These are phyloP conservation scores for Myotis davidii DNA, from an alignment of 2,113 vertebrate species.

Conservation along the genomic window DNA sequence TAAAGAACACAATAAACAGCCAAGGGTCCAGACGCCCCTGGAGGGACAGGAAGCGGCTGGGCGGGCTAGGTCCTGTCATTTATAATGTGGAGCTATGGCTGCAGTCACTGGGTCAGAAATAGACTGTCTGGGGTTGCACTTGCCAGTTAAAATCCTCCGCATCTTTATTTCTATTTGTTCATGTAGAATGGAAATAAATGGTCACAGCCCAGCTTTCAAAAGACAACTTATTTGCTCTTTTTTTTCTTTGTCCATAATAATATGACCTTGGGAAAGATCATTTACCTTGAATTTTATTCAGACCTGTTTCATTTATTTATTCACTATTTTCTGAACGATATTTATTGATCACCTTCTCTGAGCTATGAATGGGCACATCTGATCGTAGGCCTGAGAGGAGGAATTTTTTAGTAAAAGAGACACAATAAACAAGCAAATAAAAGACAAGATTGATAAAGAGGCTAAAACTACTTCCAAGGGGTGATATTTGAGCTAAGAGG, in stretches of 20 bases:
- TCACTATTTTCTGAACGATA: neutral
- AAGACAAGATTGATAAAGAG: neutral
- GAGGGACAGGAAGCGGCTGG: neutral
- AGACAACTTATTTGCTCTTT: neutral
- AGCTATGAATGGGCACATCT: neutral
- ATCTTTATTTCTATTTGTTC: neutral
- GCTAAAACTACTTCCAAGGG: neutral
- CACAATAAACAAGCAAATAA: neutral
- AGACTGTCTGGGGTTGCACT: neutral
- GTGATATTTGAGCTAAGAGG: neutral
- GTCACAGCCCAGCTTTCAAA: neutral
- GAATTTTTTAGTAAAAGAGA: neutral
- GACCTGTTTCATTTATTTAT: neutral
- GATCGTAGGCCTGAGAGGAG: neutral
- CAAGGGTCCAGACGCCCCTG: neutral
- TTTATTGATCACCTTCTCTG: neutral
- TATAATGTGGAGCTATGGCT: accelerated
- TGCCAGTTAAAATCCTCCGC: neutral
- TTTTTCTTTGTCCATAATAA: neutral
- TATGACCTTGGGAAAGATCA: neutral
- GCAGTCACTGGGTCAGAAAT: accelerated
- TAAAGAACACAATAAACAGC: neutral
- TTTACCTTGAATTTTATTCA: neutral
- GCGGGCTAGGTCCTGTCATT: neutral
- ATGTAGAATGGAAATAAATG: neutral